These are phyloP conservation scores for Mycteria americana DNA, from an alignment of 2,797 vertebrate species.

Conservation along the genomic window DNA sequence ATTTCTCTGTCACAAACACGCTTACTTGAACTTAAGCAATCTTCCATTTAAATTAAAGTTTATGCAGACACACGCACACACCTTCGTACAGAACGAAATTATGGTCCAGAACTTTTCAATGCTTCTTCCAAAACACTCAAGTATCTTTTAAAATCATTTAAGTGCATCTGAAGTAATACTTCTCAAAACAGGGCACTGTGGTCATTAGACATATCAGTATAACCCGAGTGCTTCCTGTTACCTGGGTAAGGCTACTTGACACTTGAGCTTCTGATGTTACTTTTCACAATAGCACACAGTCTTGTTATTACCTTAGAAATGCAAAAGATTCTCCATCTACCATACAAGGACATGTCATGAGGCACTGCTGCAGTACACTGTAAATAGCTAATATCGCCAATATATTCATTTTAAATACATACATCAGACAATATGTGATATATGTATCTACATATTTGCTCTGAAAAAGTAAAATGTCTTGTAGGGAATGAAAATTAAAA, in stretches of 20 bases:
- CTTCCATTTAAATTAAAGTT: background rate
- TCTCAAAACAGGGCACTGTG: background rate
- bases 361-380: accelerated
- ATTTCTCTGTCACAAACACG: background rate
- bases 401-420: background rate
- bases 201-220: background rate
- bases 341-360: background rate
- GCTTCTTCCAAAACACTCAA: background rate
- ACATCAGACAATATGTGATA: accelerated
- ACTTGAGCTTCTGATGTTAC: background rate
- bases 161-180: background rate
- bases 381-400: background rate
- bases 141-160: background rate
- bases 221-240: background rate
- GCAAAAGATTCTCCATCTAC: background rate
- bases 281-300: background rate
- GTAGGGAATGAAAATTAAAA: background rate
- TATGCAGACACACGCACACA: background rate
- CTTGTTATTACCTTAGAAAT: background rate
- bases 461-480: background rate
- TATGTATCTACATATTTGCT: background rate
- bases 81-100: background rate
- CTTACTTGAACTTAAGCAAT: background rate
- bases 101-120: background rate
- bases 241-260: background rate